Conservation (phyloP, 2,797 vertebrate genomes). For the Calcarius lapponicus region DNA sequence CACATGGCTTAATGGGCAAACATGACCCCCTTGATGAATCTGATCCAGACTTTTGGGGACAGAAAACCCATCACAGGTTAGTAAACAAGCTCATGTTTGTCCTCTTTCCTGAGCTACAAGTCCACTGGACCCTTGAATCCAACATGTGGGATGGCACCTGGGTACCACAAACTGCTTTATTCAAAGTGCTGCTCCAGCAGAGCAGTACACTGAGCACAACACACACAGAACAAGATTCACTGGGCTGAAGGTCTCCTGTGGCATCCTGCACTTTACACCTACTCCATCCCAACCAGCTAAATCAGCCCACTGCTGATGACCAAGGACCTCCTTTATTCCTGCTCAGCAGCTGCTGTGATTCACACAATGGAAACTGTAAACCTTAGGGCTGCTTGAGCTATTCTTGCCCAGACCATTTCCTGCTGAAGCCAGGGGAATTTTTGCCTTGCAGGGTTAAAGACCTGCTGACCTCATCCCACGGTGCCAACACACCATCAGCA, state of each 20-base stretch:
- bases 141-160: neutral
- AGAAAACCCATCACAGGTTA: neutral
- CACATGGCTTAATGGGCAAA: neutral
- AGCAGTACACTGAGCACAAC: neutral
- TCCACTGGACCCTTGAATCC: neutral
- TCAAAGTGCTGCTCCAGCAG: neutral
- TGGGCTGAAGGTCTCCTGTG: neutral
- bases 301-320: neutral
- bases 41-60: accelerated
- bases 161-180: neutral
- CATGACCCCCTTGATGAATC: neutral
- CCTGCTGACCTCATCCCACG: slow-evolving; percentile 33
- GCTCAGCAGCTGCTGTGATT: neutral
- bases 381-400: neutral
- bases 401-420: slow-evolving; percentile 21
- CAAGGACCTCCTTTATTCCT: neutral
- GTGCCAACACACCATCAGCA: slow-evolving; percentile 20
- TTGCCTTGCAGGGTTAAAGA: slow-evolving; percentile 48
- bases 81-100: neutral
- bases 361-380: neutral
- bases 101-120: neutral
- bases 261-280: neutral
- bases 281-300: neutral
- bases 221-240: neutral
- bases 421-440: slow-evolving; percentile 48